Evolutionary conservation across 2,797 vertebrate genomes (phyloP).

Genomic region (Dendrocincla fuliginosa): DNA sequence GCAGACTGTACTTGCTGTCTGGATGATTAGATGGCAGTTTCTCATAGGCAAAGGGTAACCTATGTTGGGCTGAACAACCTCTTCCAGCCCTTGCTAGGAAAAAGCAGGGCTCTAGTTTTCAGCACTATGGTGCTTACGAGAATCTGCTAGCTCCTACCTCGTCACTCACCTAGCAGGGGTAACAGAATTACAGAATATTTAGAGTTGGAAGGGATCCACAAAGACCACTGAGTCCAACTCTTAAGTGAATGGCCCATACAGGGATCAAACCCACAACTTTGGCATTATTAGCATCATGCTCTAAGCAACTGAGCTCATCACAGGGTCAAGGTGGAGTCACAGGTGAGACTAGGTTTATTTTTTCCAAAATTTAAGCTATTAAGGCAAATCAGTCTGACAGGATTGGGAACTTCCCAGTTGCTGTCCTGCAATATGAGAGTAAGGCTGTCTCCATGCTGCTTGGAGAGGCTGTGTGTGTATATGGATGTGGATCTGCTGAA

Average conservation of each 20-base stretch:
- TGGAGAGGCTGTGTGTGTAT: neutral
- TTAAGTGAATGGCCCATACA: neutral
- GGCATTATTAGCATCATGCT: neutral
- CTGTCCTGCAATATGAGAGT: neutral
- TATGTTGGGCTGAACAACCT: neutral
- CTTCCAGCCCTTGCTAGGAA: neutral
- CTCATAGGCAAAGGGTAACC: neutral
- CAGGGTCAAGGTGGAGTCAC: neutral
- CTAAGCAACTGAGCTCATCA: neutral
- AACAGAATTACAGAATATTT: neutral
- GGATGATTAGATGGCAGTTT: neutral
- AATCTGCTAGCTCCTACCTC: neutral
- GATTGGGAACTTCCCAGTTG: neutral
- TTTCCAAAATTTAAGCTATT: neutral
- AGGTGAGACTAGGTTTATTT: neutral
- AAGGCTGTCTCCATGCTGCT: neutral
- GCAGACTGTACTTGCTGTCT: neutral
- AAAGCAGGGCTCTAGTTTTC: neutral
- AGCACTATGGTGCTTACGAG: neutral
- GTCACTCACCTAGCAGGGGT: rapidly evolving
- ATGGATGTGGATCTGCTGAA: neutral
- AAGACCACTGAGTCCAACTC: neutral
- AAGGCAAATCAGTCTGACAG: neutral
- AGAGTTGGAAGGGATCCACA: neutral
- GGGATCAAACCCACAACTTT: neutral